These are phyloP conservation scores for Ptychadena robeensis DNA, from an alignment of 2,797 vertebrate species.

Conservation along the genomic window DNA sequence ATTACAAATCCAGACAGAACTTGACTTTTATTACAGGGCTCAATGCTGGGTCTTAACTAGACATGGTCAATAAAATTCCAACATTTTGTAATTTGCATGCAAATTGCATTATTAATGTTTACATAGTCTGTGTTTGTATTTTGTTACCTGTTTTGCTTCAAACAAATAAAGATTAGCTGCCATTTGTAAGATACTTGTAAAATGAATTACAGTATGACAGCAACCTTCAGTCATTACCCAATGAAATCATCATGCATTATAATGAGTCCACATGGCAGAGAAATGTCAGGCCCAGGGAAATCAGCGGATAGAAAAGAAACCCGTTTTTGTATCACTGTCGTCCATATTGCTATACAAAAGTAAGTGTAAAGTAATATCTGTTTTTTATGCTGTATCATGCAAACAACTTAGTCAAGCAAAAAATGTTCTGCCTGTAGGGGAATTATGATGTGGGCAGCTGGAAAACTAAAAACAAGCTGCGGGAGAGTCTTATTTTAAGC, in stretches of 20 bases:
- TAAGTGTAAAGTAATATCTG: neutral
- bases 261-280: neutral
- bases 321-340: neutral
- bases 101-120: neutral
- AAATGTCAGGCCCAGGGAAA: neutral
- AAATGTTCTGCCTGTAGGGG: constrained; percentile 1
- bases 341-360: neutral
- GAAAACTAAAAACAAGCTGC: constrained; percentile 12
- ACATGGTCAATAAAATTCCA: too few species aligned
- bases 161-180: neutral
- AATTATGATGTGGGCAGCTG: constrained; percentile 27
- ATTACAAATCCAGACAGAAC: too few species aligned
- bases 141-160: neutral
- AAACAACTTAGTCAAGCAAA: neutral
- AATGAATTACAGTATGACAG: neutral
- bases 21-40: too few species aligned
- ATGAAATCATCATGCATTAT: neutral
- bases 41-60: too few species aligned
- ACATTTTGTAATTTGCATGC: too few species aligned
- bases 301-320: neutral
- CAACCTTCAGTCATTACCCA: neutral
- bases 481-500: constrained; percentile 15
- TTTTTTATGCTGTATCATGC: neutral
- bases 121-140: neutral
- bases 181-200: neutral